Percentiles rank a stretch among this genome's conserved stretches.
These are phyloP conservation scores for Cryptoleucopteryx plumbea DNA, from an alignment of 2,113 vertebrate genomes.

Conservation along the genomic window DNA sequence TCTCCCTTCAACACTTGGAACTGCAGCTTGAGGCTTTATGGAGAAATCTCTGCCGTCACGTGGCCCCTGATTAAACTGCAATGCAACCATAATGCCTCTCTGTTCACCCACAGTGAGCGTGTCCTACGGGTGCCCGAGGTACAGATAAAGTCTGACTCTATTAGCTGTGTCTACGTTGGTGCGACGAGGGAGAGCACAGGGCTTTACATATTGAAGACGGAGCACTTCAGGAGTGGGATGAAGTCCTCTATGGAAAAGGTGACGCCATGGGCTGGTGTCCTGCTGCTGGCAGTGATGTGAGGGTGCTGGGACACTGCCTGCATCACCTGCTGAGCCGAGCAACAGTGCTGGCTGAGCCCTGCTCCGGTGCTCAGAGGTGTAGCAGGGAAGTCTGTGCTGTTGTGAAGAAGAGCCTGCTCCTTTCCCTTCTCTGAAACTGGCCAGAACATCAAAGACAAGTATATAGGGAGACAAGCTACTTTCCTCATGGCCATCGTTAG, in stretches of 20 bases:
- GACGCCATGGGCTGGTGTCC: not conserved
- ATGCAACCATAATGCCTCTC: not conserved
- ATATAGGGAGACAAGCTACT: not conserved
- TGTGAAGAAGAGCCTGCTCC: not conserved
- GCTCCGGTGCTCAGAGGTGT: not conserved
- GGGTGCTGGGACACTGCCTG: not conserved
- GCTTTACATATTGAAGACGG: not conserved
- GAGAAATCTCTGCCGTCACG: not conserved
- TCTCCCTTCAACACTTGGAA: not conserved
- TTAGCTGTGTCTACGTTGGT: not conserved
- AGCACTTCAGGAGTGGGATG: not conserved
- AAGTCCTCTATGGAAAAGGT: not conserved
- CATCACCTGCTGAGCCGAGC: not conserved
- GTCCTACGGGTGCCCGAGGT: not conserved
- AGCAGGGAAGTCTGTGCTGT: fast-evolving
- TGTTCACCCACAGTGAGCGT: fast-evolving
- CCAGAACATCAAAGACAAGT: not conserved
- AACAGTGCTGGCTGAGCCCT: not conserved
- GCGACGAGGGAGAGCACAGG: not conserved
- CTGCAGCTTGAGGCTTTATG: not conserved
- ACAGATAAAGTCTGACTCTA: fast-evolving
- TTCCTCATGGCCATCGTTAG: not conserved
- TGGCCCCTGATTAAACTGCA: not conserved
- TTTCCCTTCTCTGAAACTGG: not conserved
- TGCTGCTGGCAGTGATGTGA: not conserved